Base-by-base conservation (phyloP, 1,140 invertebrate species). In the Papilio machaon region DNA sequence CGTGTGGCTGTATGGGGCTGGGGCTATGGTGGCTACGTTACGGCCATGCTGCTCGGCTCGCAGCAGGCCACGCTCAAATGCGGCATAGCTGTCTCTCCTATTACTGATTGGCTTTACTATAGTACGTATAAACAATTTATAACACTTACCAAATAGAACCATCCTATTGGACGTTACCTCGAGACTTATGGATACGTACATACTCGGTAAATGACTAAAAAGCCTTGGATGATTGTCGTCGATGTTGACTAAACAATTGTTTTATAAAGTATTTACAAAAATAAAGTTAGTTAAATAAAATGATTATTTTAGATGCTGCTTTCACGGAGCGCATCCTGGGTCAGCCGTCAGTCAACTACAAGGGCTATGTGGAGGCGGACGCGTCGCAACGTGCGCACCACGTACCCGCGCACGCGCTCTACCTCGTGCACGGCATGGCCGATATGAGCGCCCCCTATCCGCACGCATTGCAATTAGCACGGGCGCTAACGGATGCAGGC, bases 21-120 rank as follows among this genome's bases (percentile, higher is more conserved):
- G 98, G 98, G 98, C n/a, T 99, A 99, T 92, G 98, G 98, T 11
- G 98, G 98, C 1, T 99, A 98, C 93, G 97, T 99, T 17, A 98
- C 98, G 0, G 96, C 98, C 54, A 98, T 98, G 96, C 96, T 98
- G 47, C 95, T 99, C 58, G 97, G 98, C 13, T 97, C 97, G 10
- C 97, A 98, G 88, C 97, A 98, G 87, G 96, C 97, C 85, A 96
- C 98, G 30, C 98, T 98, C 92, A 98, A 98, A 88, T 99, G 98
- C 92, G 98, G 98, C 70, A 97, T 99, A 75, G 97, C 98, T 9
- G 97, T 99, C 2, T 98, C 98, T 85, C 99, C 99, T 1, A 98
- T 99, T 80, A 97, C 98, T 3, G 98, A 99, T 92, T 99, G 98
- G 98, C 95, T 98, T 19, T 99, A 98, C 93, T 99, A 99, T 91